Conservation (phyloP, 2,888 invertebrate species). For the Epiblema foenella region DNA sequence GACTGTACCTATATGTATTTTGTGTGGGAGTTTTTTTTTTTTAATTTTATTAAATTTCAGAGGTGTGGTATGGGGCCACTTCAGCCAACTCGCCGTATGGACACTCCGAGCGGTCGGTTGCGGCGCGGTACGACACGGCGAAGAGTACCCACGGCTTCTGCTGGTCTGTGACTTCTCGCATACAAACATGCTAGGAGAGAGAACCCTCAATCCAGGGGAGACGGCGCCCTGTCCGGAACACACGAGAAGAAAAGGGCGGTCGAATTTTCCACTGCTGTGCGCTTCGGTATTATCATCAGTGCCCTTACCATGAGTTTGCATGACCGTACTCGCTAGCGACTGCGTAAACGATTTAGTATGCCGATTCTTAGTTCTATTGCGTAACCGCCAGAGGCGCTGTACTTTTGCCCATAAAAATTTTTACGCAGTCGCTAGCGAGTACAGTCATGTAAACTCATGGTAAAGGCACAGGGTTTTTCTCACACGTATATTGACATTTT, state of each 20-base stretch:
- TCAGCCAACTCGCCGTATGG: slow-evolving; percentile 77
- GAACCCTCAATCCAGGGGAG: slow-evolving; percentile 64
- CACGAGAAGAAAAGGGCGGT: slow-evolving; percentile 56
- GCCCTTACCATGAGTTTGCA: too few species aligned
- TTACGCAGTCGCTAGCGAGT: too few species aligned
- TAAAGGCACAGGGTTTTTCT: too few species aligned
- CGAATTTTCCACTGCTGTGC: slow-evolving; percentile 67
- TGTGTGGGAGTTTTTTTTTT: too few species aligned
- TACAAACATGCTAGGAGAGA: slow-evolving; percentile 79
- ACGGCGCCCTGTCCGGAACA: slow-evolving; percentile 64
- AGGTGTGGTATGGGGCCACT: slow-evolving; percentile 76
- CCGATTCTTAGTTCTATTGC: too few species aligned
- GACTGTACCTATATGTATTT: too few species aligned
- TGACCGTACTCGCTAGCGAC: too few species aligned
- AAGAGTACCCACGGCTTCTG: slow-evolving; percentile 59
- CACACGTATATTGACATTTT: too few species aligned
- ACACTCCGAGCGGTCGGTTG: slow-evolving; percentile 74
- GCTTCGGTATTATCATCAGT: slow-evolving; percentile 68
- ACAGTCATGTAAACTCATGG: too few species aligned
- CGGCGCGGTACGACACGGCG: slow-evolving; percentile 70
- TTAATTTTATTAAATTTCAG: slow-evolving; percentile 49
- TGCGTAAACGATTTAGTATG: too few species aligned
- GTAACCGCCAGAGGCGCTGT: too few species aligned
- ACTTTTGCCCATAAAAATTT: too few species aligned
- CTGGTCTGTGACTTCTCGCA: slow-evolving; percentile 80